These are phyloP conservation scores for Hyles vespertilio DNA, from an alignment of 1,140 invertebrate species.

Conservation along the genomic window DNA sequence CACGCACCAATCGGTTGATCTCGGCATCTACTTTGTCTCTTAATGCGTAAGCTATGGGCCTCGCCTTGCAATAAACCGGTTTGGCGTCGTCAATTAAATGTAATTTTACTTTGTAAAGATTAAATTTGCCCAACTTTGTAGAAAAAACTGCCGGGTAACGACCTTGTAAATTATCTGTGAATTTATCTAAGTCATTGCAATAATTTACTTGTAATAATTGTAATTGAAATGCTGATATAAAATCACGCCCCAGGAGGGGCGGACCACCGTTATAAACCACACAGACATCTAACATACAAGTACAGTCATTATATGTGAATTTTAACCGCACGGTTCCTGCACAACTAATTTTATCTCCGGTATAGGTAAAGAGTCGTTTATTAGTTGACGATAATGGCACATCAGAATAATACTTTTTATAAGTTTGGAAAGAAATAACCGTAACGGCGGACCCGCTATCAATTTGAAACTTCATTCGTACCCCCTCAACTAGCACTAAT, in stretches of 20 bases:
- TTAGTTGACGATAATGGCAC: constrained; percentile 8
- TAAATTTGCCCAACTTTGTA: constrained; percentile 10
- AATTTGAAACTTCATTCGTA: constrained; percentile 13
- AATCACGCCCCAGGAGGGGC: constrained; percentile 17
- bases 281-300: constrained; percentile 6
- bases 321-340: constrained; percentile 4
- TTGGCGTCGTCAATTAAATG: constrained; percentile 8
- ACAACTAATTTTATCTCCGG: constrained; percentile 2
- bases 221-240: constrained; percentile 15
- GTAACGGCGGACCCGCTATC: constrained; percentile 17
- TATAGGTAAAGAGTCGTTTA: constrained; percentile 14
- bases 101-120: constrained; percentile 10
- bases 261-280: constrained; percentile 15
- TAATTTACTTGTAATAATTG: constrained; percentile 14
- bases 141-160: constrained; percentile 11
- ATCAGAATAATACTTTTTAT: constrained; percentile 7
- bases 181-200: constrained; percentile 8
- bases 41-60: constrained; percentile 13
- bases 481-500: constrained; percentile 3
- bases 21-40: constrained; percentile 5
- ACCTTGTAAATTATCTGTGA: constrained; percentile 1
- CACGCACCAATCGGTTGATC: neutral
- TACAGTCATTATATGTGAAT: constrained; percentile 4
- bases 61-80: constrained; percentile 8
- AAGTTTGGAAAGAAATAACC: constrained; percentile 1